These are phyloP conservation scores for Conger conger DNA, from an alignment of 2,113 vertebrate species.

Conservation along the genomic window DNA sequence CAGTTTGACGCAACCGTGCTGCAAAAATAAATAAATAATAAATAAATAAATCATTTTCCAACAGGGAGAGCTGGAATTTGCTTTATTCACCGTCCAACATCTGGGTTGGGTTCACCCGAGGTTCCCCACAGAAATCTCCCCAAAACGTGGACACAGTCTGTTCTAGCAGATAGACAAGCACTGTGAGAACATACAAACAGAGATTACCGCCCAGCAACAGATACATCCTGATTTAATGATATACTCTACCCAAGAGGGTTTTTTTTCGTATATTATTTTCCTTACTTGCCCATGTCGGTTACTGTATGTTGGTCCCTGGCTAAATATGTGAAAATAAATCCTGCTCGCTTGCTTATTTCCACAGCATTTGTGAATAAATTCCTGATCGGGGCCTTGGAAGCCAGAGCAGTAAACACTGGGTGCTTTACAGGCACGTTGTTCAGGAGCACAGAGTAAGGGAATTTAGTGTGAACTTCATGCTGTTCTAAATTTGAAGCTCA, in stretches of 20 bases:
- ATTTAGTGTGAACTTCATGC: slow-evolving; percentile 11
- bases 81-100: slow-evolving; percentile 6
- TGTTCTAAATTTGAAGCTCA: background rate
- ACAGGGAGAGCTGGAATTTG: background rate
- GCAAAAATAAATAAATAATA: slow-evolving; percentile 34
- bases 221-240: background rate
- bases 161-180: background rate
- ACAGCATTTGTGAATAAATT: slow-evolving; percentile 12
- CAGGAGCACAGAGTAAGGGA: background rate
- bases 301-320: slow-evolving; percentile 16
- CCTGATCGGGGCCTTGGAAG: background rate
- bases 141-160: slow-evolving; percentile 8
- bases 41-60: slow-evolving; percentile 6
- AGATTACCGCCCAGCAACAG: background rate
- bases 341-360: background rate
- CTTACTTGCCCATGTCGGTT: background rate
- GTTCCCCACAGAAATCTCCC: background rate
- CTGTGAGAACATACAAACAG: background rate
- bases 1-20: slow-evolving; percentile 22
- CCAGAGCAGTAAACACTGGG: slow-evolving; percentile 8
- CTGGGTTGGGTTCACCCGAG: slow-evolving; percentile 13
- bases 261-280: background rate
- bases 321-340: slow-evolving; percentile 20
- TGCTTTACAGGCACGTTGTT: slow-evolving; percentile 26
- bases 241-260: background rate